These are phyloP conservation scores for Cyprinodon brontotheroides DNA, from an alignment of 2,113 vertebrate genomes.

Conservation along the genomic window DNA sequence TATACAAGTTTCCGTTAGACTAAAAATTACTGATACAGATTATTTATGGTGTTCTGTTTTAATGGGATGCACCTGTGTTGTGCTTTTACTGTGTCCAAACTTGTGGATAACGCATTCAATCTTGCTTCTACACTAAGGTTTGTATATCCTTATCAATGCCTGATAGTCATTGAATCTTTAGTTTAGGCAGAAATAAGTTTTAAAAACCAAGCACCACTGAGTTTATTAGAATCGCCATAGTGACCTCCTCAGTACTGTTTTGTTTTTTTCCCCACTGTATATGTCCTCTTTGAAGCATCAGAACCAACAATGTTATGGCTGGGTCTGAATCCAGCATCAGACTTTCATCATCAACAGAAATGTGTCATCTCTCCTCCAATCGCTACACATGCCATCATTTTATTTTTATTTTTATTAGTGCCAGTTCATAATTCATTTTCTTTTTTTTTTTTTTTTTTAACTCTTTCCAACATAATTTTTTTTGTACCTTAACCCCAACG, in stretches of 20 bases:
- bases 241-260: no score
- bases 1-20: not conserved
- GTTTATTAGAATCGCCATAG: not conserved
- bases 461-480: conserved; percentile 27
- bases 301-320: not conserved
- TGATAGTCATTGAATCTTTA: not conserved
- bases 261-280: not conserved
- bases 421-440: conserved; percentile 46
- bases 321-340: not conserved
- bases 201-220: not conserved
- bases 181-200: not conserved
- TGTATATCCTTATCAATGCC: not conserved
- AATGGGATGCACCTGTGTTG: not conserved
- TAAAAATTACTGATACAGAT: not conserved
- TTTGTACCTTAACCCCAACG: conserved; percentile 32
- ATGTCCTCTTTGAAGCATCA: not conserved
- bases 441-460: conserved; percentile 35
- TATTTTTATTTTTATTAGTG: conserved; percentile 24
- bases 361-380: conserved; percentile 42
- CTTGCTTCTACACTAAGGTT: not conserved
- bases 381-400: conserved; percentile 1
- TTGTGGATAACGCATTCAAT: not conserved
- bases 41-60: not conserved
- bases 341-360: conserved; percentile 32
- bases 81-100: not conserved